Conservation (phyloP, 2,113 vertebrate genomes). For the Pangasianodon hypophthalmus region DNA sequence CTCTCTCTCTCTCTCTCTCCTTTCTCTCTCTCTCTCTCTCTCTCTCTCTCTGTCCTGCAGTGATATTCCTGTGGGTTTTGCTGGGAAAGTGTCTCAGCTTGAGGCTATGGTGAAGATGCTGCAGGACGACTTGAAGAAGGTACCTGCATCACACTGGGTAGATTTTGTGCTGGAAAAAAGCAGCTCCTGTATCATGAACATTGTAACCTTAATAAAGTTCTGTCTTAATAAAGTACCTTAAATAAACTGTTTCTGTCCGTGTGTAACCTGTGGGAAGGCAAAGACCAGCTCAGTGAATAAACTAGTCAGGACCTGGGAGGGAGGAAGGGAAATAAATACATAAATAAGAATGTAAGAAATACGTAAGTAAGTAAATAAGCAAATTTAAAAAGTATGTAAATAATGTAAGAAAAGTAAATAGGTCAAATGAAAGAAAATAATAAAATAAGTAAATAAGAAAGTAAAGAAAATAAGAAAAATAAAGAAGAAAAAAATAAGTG, state of each 20-base stretch:
- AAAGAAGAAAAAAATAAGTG: too few species aligned
- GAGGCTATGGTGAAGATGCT: constrained; percentile 96
- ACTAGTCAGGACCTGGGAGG: too few species aligned
- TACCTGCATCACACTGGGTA: constrained; percentile 53
- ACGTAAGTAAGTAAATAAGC: not conserved
- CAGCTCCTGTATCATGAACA: not conserved
- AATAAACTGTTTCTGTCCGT: too few species aligned
- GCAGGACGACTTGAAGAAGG: constrained; percentile 95
- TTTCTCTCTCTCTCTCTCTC: not conserved
- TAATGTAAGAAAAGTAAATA: not conserved
- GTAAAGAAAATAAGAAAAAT: too few species aligned
- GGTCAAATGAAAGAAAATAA: not conserved
- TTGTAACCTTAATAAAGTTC: too few species aligned
- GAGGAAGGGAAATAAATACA: not conserved
- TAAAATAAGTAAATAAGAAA: too few species aligned
- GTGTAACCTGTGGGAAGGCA: too few species aligned
- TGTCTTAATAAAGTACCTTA: too few species aligned
- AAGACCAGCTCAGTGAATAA: too few species aligned
- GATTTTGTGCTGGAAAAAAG: not conserved
- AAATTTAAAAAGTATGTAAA: not conserved
- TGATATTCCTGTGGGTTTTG: constrained; percentile 87
- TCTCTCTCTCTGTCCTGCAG: constrained; percentile 64
- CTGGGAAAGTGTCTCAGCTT: constrained; percentile 93
- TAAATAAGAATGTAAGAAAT: not conserved
- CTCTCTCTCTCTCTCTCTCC: not conserved